phyloP scores from a whole-genome alignment of 1,140 invertebrate species.

The Alviniconcha marisindica region DNA sequence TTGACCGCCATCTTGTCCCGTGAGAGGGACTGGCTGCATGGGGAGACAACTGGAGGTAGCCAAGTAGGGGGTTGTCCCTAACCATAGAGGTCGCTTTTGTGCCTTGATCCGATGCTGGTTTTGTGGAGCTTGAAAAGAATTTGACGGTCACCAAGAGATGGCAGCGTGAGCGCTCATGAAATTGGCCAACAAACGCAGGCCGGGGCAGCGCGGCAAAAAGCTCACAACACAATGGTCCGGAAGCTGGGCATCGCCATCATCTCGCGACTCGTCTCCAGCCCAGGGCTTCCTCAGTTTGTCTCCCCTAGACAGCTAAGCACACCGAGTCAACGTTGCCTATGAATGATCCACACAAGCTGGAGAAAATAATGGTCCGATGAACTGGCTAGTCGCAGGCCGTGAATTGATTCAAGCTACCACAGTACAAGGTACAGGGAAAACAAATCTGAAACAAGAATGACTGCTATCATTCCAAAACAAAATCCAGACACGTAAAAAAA shows the following conservation, averaged over 20 bases:
- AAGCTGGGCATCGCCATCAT: conserved; percentile 18
- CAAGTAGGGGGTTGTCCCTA: not conserved
- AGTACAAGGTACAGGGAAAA: too few species aligned
- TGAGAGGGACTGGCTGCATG: not conserved
- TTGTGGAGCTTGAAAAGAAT: not conserved
- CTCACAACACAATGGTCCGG: conserved; percentile 28
- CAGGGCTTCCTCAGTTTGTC: too few species aligned
- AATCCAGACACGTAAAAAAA: too few species aligned
- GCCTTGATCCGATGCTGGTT: conserved; percentile 22
- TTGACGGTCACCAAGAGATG: not conserved
- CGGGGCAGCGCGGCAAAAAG: not conserved
- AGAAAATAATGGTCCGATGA: too few species aligned
- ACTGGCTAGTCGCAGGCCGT: too few species aligned
- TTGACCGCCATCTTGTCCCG: conserved; percentile 41
- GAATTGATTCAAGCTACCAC: too few species aligned
- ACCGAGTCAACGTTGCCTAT: too few species aligned
- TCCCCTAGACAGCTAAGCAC: not conserved
- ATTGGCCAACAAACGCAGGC: conserved; percentile 26
- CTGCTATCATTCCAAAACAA: too few species aligned
- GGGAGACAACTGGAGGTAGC: not conserved
- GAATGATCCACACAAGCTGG: too few species aligned
- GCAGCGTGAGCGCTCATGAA: conserved; percentile 34
- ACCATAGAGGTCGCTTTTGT: conserved; percentile 20
- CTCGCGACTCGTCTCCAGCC: not conserved
- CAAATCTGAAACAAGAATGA: too few species aligned